phyloP scores from a whole-genome alignment of 2,888 invertebrate genomes.

The Oasisia sp. region DNA sequence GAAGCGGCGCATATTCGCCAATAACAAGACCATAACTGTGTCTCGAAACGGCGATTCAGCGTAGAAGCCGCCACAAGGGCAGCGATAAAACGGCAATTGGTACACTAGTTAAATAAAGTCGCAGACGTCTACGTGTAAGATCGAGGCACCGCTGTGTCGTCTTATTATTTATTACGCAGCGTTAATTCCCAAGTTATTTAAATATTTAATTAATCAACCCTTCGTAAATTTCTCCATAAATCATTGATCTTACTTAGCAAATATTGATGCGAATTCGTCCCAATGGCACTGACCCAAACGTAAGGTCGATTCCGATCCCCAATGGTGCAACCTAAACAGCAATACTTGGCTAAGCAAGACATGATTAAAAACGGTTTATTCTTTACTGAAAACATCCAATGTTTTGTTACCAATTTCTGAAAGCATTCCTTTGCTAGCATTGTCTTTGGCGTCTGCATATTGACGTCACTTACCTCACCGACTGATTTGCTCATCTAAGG shows the following conservation, averaged over 20 bases:
- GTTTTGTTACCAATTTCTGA: too few species aligned
- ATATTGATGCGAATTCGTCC: not conserved
- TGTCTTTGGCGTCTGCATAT: not conserved
- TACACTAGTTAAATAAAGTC: not conserved
- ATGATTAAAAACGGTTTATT: too few species aligned
- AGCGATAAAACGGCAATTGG: not conserved
- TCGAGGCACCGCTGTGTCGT: not conserved
- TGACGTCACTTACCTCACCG: not conserved
- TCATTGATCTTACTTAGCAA: not conserved
- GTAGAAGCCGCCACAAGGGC: not conserved
- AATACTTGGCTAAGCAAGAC: not conserved
- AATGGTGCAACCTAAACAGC: not conserved
- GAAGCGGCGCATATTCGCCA: not conserved
- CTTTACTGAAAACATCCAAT: too few species aligned
- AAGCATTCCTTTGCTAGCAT: not conserved
- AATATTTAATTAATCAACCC: not conserved
- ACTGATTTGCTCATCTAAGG: not conserved
- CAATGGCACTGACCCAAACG: not conserved
- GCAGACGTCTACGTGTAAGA: not conserved
- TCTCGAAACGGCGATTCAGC: not conserved
- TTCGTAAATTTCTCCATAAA: not conserved
- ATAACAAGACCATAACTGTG: conserved; percentile 10
- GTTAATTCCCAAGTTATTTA: not conserved
- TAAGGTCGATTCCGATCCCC: not conserved
- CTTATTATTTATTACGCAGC: not conserved